Evolutionary conservation across 2,113 vertebrate species (phyloP).

Genomic region (Chlorodrepanis virens): DNA sequence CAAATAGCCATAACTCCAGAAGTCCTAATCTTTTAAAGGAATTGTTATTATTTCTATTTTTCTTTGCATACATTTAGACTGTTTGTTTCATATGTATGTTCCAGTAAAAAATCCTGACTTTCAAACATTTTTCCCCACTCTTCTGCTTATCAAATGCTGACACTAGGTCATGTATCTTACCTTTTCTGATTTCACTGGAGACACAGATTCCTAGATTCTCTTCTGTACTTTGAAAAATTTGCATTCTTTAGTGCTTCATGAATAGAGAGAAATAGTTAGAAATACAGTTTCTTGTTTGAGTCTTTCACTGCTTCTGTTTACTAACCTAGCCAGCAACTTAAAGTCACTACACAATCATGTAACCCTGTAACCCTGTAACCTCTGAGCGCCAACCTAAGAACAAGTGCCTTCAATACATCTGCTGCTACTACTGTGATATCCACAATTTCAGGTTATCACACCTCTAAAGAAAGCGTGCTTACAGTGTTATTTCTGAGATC

Average conservation of each 20-base stretch:
- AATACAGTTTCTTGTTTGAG: background rate
- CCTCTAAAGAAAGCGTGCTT: background rate
- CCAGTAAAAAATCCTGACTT: background rate
- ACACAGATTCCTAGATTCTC: background rate
- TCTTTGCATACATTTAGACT: background rate
- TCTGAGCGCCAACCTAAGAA: background rate
- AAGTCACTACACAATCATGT: background rate
- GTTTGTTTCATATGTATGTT: background rate
- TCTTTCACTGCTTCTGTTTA: background rate
- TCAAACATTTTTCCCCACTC: background rate
- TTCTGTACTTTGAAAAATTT: background rate
- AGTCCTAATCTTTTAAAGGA: background rate
- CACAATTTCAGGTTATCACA: background rate
- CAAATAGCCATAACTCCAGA: background rate
- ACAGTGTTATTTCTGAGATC: background rate
- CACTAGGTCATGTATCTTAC: background rate
- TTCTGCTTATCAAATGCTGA: background rate
- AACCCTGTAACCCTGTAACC: background rate
- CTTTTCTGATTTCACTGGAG: background rate
- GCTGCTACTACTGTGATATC: background rate
- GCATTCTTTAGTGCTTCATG: background rate
- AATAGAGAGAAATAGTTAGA: background rate
- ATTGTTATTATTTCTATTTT: background rate
- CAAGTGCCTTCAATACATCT: background rate
- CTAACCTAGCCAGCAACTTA: background rate